Conservation (phyloP, 2,113 vertebrate genomes). For the Suncus etruscus region DNA sequence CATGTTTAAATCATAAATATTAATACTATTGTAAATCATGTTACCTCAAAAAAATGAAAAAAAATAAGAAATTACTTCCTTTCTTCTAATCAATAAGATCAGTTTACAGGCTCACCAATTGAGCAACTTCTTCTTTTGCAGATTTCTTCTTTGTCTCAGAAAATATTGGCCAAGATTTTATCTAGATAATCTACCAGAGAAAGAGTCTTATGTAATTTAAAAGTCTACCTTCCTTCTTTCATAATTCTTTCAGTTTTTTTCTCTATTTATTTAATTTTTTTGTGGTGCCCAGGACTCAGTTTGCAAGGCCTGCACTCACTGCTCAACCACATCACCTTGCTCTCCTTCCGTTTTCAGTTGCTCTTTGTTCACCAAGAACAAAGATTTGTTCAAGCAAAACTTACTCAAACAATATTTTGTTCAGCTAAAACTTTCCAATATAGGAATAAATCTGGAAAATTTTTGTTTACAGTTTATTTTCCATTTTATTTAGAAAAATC, state of each 20-base stretch:
- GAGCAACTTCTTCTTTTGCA: slow-evolving; percentile 60
- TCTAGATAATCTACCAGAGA: slow-evolving; percentile 47
- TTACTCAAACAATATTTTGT: not conserved
- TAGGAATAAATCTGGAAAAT: not conserved
- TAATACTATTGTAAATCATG: too few relatives aligned
- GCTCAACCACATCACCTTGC: too few relatives aligned
- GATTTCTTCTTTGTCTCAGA: slow-evolving; percentile 57
- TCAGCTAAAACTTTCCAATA: not conserved
- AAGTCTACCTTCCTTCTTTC: slow-evolving; percentile 8
- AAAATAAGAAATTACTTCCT: slow-evolving; percentile 38
- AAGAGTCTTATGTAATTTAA: slow-evolving; percentile 4
- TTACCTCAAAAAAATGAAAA: not conserved
- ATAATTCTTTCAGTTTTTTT: not conserved
- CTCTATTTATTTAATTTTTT: not conserved
- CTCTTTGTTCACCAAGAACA: too few relatives aligned
- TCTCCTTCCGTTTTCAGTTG: too few relatives aligned
- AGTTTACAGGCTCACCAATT: slow-evolving; percentile 25
- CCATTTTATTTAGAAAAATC: slow-evolving; percentile 52
- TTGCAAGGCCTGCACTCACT: too few relatives aligned
- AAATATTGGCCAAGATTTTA: slow-evolving; percentile 2
- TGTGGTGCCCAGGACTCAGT: too few relatives aligned
- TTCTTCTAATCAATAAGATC: slow-evolving; percentile 50
- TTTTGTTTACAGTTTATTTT: not conserved
- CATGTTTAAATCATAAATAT: too few relatives aligned
- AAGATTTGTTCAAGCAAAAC: not conserved